phyloP scores from a whole-genome alignment of 2,888 invertebrate genomes.

The Neoitamus cyanurus region DNA sequence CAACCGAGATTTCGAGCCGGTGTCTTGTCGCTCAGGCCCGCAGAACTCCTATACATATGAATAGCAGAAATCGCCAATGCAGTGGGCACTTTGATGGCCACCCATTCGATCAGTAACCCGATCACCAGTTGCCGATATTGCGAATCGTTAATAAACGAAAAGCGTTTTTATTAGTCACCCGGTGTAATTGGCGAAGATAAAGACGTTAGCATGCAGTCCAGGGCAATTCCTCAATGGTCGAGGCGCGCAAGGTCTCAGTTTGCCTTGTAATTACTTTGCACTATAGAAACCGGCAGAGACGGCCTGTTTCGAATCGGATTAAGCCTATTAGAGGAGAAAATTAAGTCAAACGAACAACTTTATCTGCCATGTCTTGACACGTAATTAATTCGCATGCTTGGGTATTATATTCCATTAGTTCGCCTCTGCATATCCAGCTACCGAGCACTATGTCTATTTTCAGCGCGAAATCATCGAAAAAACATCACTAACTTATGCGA shows the following conservation, averaged over 20 bases:
- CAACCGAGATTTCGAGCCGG: neutral
- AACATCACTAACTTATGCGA: neutral
- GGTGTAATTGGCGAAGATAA: constrained; percentile 51
- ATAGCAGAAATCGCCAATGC: constrained; percentile 32
- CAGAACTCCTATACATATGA: neutral
- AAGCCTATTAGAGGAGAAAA: constrained; percentile 40
- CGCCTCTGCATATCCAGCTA: neutral
- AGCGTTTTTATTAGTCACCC: constrained; percentile 51
- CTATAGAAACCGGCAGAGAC: neutral
- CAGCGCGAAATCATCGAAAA: neutral
- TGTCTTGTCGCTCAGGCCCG: neutral
- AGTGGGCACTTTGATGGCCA: constrained; percentile 28
- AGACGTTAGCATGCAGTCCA: constrained; percentile 49
- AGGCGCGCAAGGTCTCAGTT: constrained; percentile 1
- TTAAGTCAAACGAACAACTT: constrained; percentile 37
- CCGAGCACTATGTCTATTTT: neutral
- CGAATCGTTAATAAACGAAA: constrained; percentile 38
- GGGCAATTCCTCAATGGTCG: constrained; percentile 42
- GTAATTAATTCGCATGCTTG: constrained; percentile 29
- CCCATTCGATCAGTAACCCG: constrained; percentile 35
- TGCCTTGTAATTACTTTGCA: constrained; percentile 32
- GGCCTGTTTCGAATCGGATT: neutral
- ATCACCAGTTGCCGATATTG: constrained; percentile 30
- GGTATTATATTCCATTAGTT: constrained; percentile 12
- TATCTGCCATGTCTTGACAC: constrained; percentile 32